Evolutionary conservation across 2,113 vertebrate genomes (phyloP).

Genomic region (Physeter macrocephalus): DNA sequence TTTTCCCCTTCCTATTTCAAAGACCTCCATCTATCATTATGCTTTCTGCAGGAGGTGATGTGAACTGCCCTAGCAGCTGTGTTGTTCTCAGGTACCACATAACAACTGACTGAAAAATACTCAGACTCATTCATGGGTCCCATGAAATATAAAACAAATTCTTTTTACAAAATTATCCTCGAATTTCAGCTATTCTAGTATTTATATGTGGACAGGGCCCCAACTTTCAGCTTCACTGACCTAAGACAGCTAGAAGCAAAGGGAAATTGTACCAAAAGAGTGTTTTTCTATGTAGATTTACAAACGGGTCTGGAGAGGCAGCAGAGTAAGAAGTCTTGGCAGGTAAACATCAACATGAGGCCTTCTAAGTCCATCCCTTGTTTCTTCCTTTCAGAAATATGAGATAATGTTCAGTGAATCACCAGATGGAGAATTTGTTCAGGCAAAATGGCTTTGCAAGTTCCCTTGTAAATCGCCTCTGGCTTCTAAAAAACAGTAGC

Average conservation of each 20-base stretch:
- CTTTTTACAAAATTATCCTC: neutral
- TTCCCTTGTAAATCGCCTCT: constrained; percentile 74
- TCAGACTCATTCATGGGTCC: neutral
- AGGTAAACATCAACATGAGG: constrained; percentile 25
- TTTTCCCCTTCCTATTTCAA: neutral
- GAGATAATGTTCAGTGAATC: constrained; percentile 66
- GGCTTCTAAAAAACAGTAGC: constrained; percentile 72
- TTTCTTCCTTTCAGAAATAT: constrained; percentile 62
- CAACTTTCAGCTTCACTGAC: neutral
- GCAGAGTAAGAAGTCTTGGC: constrained; percentile 1
- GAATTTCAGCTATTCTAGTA: neutral
- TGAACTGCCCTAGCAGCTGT: neutral
- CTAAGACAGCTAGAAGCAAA: neutral
- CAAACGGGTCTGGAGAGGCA: neutral
- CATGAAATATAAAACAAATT: neutral
- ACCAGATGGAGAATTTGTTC: constrained; percentile 74
- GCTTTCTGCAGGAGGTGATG: neutral
- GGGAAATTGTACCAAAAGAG: neutral
- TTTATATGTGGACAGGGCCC: neutral
- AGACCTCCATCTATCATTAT: too few relatives aligned
- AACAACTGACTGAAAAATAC: neutral
- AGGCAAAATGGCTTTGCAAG: constrained; percentile 71
- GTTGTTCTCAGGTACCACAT: neutral
- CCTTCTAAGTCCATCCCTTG: constrained; percentile 39
- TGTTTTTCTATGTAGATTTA: constrained; percentile 8